A percentile compares a stretch with the other conserved stretches of the same genome.
Evolutionary conservation across 2,888 invertebrate genomes (phyloP).

Genomic region (Pyrrhia umbra): DNA sequence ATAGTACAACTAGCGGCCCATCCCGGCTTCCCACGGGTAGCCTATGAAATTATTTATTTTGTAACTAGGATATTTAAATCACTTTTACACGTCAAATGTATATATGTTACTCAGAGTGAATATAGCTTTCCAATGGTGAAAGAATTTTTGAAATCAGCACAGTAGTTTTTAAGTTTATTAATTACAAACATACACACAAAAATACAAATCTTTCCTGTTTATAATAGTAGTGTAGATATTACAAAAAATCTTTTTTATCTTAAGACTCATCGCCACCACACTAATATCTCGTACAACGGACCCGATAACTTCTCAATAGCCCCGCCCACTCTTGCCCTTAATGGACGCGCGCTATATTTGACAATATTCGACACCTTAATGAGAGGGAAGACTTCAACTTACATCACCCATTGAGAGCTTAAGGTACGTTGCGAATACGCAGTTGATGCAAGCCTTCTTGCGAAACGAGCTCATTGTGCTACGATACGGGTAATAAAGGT

Average conservation of each 20-base stretch:
- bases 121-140: too few species aligned
- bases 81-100: too few species aligned
- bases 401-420: slow-evolving; percentile 61
- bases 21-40: too few species aligned
- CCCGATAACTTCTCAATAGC: slow-evolving; percentile 73
- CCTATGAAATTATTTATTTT: too few species aligned
- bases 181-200: too few species aligned
- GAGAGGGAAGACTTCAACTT: slow-evolving; percentile 69
- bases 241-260: slow-evolving; percentile 6
- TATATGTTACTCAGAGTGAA: too few species aligned
- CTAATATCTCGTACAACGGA: slow-evolving; percentile 53
- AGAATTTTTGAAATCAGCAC: too few species aligned
- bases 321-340: slow-evolving; percentile 79
- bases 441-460: slow-evolving; percentile 55
- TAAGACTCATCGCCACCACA: slow-evolving; percentile 54
- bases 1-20: too few species aligned
- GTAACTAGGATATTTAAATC: too few species aligned
- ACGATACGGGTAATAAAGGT: slow-evolving; percentile 23
- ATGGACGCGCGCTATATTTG: slow-evolving; percentile 81
- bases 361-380: slow-evolving; percentile 87
- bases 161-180: too few species aligned
- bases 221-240: too few species aligned
- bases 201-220: too few species aligned
- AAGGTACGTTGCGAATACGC: slow-evolving; percentile 57
- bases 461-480: slow-evolving; percentile 55